Base-by-base conservation (phyloP, 2,797 vertebrate species). In the Percopsis omiscomaycus region DNA sequence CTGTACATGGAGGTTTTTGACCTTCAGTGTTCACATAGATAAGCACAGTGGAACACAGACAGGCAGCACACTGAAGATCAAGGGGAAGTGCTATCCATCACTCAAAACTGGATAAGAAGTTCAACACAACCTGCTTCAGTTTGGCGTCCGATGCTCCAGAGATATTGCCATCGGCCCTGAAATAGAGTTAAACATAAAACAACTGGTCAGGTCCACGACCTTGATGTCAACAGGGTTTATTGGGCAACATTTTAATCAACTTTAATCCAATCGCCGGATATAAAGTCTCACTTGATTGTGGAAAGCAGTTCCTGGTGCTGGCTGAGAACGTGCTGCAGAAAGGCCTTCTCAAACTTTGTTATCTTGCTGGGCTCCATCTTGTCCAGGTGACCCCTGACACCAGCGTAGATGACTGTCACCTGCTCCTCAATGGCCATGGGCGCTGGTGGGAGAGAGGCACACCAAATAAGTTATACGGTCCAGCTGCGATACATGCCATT, bases 351-450 rank as follows among this genome's bases (percentile, higher is more conserved):
- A 12, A 99, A 99, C 81, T 85, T 96, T 3, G 98, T 99, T 86
- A 99, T 99, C 87, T 99, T 99, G 92, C 93, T 96, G 71, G 98
- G 97, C 71, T 99, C 98, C 90, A 99, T 89, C 74, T 99, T 99
- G 92, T 99, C 98, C 87, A 99, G 84, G 80, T 97, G 89, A 52
- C 98, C 98, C 82, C 96, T 94, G 32, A 99, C 98, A 71, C 98
- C 98, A 2, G 98, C 98, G 2, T 97, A 99, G 85, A 99, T 99
- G 62, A 99, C 96, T 0, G 96, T 87, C 3, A 99, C 97, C 88
- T 99, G 98, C 53, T 99, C 97, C 85, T 99, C 98, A 75, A 99
- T 99, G 71, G 98, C 97, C 97, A 99, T 99, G 78, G 98, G 98
- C 73, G 78, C 97, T 93, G 64, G 0, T 54, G 63, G 73, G 44